phyloP scores from a whole-genome alignment of 2,888 invertebrate species.

The Phytoseiulus persimilis region DNA sequence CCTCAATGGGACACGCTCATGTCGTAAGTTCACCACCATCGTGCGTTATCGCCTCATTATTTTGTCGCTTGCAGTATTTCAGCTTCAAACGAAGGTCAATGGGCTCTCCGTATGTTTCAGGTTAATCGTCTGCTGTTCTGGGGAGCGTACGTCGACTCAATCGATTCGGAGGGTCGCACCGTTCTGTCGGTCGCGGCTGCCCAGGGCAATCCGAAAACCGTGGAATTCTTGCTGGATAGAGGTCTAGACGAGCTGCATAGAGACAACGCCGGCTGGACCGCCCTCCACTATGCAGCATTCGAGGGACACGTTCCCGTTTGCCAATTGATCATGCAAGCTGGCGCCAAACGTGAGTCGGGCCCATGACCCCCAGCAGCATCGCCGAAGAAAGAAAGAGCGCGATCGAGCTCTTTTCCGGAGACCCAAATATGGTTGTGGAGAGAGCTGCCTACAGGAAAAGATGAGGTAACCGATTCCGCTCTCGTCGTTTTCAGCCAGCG shows the following conservation, averaged over 20 bases:
- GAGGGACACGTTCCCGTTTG: conserved; percentile 80
- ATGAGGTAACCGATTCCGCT: no score
- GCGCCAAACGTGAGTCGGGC: conserved; percentile 57
- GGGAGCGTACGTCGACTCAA: conserved; percentile 89
- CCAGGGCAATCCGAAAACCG: conserved; percentile 62
- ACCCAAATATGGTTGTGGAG: no score
- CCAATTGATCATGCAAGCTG: conserved; percentile 71
- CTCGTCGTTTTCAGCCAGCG: conserved; percentile 58
- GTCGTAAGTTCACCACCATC: conserved; percentile 64
- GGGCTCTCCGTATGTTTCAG: neutral
- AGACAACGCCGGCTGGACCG: conserved; percentile 95
- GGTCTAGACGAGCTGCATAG: conserved; percentile 58
- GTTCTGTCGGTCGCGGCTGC: conserved; percentile 56
- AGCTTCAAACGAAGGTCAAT: no score
- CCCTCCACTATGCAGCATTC: conserved; percentile 88
- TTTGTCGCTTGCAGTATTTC: no score
- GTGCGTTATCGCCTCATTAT: no score
- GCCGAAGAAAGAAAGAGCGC: neutral
- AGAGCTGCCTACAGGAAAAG: no score
- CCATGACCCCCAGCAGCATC: neutral
- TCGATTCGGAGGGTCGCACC: conserved; percentile 86
- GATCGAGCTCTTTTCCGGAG: no score
- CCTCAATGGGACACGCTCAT: conserved; percentile 79
- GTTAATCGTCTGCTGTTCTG: conserved; percentile 66
- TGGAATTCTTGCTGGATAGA: conserved; percentile 74